Base-by-base conservation (phyloP, 1,140 invertebrate genomes). In the Kradibia gibbosae region DNA sequence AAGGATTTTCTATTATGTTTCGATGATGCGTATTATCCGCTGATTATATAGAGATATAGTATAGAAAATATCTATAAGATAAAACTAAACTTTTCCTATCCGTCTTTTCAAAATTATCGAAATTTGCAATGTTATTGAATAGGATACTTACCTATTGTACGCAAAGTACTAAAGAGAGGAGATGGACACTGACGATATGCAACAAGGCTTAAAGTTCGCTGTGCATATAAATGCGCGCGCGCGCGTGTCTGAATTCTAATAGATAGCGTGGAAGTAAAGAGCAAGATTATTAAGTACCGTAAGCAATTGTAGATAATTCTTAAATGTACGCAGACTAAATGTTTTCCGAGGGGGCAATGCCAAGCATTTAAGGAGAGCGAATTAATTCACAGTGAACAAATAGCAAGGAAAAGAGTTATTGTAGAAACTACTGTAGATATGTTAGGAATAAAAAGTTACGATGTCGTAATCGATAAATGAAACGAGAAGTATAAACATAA, bases 251-350 rank as follows among this genome's bases (percentile, higher is more conserved):
- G 36, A 79, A 60, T 79, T 70, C 78, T 62, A 80, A 62, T 74
- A 80, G 53, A 70, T 50, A 39, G 53, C 65, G 62, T 45, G 50
- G 36, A 48, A 72, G 20, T 42, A 70, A 65, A 11, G 53, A 13
- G 36, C 70, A 36, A 80, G 60, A 20, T 74, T 62, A 0, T 48
- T 60, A 74, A 65, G 39, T 75, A 81, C 25, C 28, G 15, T 75
- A 75, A 31, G 67, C 71, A 53, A 73, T 39, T 79, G 78, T 79
- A 79, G 70, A 79, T 79, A 79, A 71, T 70, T 50, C 67, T 55
- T 8, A 20, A 70, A 11, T 3, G 39, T 48, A 25, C 17, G 15
- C 5, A 39, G 11, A 5, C 17, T 67, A 39, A 75, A 60, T n/a
- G 45, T 36, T 53, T 53, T 53, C 53, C 10, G 25, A 74, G 20